Base-by-base conservation (phyloP, 2,797 vertebrate genomes). In the Pipistrellus nathusii region DNA sequence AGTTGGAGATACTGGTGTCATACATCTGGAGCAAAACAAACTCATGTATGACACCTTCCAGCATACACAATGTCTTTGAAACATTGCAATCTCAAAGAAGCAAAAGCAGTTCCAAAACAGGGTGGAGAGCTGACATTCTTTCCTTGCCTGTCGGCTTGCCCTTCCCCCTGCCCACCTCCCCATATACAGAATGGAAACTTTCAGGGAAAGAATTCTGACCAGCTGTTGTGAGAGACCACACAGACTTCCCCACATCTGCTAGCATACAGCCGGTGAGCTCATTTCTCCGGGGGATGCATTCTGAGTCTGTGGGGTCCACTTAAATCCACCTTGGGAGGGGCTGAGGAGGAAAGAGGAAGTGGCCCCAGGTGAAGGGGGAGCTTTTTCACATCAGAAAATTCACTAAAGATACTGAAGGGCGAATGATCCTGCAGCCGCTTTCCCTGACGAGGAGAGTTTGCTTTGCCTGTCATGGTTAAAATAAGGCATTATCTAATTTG, bases 211-310 rank as follows among this genome's bases (percentile, higher is more conserved):
- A 97, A 96, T 96, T 94, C 86, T 85, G 81, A 92, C 96, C 96
- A 97, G 95, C 96, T 97, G 96, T 93, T 88, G 92, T 68, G 89
- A 95, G 80, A 96, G 95, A 94, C 96, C 96, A 97, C 94, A 95
- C 95, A 96, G 96, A 83, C 80, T 92, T 95, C 93, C 95, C 90
- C 95, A 88, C 95, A 96, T 96, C 95, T 97, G 96, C 96, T 91
- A 82, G 89, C 93, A 55, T 46, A n/a, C 59, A 94, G 91, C 59
- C 93, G 18, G 84, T 96, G 96, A 97, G 96, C 95, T 97, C 96
- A 97, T 96, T 94, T 93, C 94, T 93, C 94, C 5, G 21, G 86
- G 94, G 95, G 73, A 80, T 5, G 69, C 20, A 38, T 81, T 46
- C 96, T 80, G 85, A 90, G 78, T 83, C 92, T 96, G 96, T 92